Evolutionary conservation across 2,797 vertebrate species (phyloP), one percentile per base, ranked within the genome.

Genomic region (Champsocephalus esox): DNA sequence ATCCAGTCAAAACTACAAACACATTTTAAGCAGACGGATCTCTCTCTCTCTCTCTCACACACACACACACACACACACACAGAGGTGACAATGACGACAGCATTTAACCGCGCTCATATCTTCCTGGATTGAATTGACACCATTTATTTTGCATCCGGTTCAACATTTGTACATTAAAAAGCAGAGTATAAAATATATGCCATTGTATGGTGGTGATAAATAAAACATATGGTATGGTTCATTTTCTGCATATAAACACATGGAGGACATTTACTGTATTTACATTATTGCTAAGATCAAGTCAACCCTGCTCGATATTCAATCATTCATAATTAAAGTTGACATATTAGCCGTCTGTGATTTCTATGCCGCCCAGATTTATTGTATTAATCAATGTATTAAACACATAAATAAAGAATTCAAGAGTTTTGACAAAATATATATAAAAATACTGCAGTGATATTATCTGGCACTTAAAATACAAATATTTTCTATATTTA

Each of bases 1-100:
- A 45, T 57, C 46, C 16, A 14, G n/a, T 48, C 3, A 21, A 79
- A 88, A 73, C 86, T 82, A 84, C 88, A 84, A 66, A 75, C 64
- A 65, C 65, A 61, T 75, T 75, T 81, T 81, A 52, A 83, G 66
- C 60, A 49, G 70, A 84, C 83, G 77, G 81, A 88, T 28, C 38
- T 2, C 24, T 24, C 24, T 24, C 24, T 24, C 24, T 24, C 24
- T 24, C 24, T 24, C 21, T 2, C 21, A 2, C 21, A 2, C 21
- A 64, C 28, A 55, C 43, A 63, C 52, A 43, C 13, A 43, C 6
- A 28, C 48, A 59, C n/a, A 60, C 56, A 48, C 28, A 70, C 14
- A 60, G n/a, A 68, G 13, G 7, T 65, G 50, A 66, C 54, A 50
- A 70, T 11, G 45, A 78, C 12, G 3, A 24, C 6, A 21, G 5